phyloP scores from a whole-genome alignment of 2,888 invertebrate species.

The Theretra japonica region DNA sequence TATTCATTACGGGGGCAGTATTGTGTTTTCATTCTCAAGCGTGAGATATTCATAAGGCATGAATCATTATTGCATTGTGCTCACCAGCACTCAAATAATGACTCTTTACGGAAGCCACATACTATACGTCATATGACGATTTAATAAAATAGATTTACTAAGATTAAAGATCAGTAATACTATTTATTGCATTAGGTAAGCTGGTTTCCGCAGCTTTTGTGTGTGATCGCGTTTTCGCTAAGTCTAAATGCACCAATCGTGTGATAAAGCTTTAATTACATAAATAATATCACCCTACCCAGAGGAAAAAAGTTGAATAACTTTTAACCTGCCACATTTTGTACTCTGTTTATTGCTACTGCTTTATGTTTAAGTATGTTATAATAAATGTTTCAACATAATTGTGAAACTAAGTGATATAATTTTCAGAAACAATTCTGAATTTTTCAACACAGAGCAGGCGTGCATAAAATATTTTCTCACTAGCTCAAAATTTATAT shows the following conservation, averaged over 20 bases:
- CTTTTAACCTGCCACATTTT: background rate
- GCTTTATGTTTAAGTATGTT: background rate
- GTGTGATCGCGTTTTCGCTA: background rate
- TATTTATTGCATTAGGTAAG: background rate
- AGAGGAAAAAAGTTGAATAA: background rate
- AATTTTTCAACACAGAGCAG: background rate
- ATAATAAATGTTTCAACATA: background rate
- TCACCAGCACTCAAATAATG: background rate
- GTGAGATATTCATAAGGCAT: too few relatives aligned
- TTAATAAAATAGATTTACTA: background rate
- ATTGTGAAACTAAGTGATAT: background rate
- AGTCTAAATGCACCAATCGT: background rate
- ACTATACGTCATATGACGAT: background rate
- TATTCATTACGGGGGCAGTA: too few relatives aligned
- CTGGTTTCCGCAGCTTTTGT: background rate
- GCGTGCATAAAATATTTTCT: background rate
- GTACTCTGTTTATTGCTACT: conserved; percentile 7
- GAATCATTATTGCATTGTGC: too few relatives aligned
- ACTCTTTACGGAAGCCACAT: background rate
- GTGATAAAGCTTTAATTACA: background rate
- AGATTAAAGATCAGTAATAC: background rate
- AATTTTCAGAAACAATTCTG: background rate
- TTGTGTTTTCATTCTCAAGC: too few relatives aligned
- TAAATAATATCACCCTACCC: background rate
- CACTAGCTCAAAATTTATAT: background rate